Conservation (phyloP, 1,140 invertebrate genomes). For the Solenopsis fugax region DNA sequence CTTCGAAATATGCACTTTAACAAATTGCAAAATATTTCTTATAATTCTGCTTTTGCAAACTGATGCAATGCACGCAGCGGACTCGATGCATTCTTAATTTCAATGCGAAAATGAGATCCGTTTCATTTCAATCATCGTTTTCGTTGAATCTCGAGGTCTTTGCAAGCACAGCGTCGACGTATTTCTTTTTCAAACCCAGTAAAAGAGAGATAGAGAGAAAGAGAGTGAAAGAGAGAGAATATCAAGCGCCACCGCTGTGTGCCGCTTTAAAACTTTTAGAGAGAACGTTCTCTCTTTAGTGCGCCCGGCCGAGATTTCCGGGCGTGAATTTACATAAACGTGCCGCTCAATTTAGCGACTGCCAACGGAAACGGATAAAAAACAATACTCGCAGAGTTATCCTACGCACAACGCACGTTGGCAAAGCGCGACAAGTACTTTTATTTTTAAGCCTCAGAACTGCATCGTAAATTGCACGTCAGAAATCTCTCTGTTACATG, state of each 20-base stretch:
- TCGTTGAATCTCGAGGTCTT: constrained; percentile 31
- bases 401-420: neutral
- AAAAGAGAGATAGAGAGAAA: neutral
- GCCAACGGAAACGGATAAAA: constrained; percentile 25
- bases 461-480: neutral
- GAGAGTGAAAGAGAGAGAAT: neutral
- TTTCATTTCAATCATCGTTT: constrained; percentile 19
- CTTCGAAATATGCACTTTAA: constrained; percentile 6
- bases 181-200: neutral
- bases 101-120: neutral
- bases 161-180: neutral
- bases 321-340: constrained; percentile 62
- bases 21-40: constrained; percentile 41
- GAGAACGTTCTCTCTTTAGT: constrained; percentile 31
- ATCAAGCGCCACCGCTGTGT: neutral
- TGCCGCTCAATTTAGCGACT: constrained; percentile 64
- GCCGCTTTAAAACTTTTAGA: constrained; percentile 33
- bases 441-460: constrained; percentile 5
- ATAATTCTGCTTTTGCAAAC: constrained; percentile 30
- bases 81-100: constrained; percentile 27
- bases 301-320: constrained; percentile 46
- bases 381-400: constrained; percentile 49
- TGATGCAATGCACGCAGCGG: neutral
- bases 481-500: constrained; percentile 10
- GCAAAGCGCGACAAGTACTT: neutral